These are phyloP conservation scores for Noctuana brunneofusca DNA, from an alignment of 2,888 invertebrate species.

Conservation along the genomic window DNA sequence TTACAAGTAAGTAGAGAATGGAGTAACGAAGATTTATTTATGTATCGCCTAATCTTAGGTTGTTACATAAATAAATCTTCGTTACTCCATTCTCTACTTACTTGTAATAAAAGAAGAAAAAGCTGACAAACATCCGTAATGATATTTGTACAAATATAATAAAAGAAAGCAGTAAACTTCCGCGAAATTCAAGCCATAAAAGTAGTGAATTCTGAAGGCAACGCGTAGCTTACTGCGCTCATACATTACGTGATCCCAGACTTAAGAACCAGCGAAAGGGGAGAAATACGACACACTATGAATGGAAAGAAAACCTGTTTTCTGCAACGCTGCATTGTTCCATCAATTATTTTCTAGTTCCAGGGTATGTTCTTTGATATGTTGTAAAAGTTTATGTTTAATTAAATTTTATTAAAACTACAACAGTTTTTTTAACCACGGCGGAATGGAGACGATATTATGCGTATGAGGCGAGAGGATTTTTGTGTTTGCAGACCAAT, in stretches of 20 bases:
- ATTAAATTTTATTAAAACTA: too few relatives aligned
- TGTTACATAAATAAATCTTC: too few relatives aligned
- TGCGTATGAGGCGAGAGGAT: too few relatives aligned
- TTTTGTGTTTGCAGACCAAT: too few relatives aligned
- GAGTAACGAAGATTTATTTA: too few relatives aligned
- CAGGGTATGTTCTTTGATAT: not conserved
- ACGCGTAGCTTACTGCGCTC: constrained; percentile 31
- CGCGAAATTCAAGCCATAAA: constrained; percentile 22
- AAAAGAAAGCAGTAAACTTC: constrained; percentile 23
- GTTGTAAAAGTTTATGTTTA: not conserved
- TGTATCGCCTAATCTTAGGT: too few relatives aligned
- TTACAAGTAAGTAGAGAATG: too few relatives aligned
- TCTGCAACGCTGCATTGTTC: constrained; percentile 25
- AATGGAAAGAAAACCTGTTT: constrained; percentile 26
- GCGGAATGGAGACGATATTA: too few relatives aligned
- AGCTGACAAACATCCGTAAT: not conserved
- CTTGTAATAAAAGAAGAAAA: not conserved
- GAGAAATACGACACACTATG: constrained; percentile 27
- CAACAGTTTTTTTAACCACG: too few relatives aligned
- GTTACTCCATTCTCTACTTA: too few relatives aligned
- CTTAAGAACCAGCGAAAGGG: constrained; percentile 19
- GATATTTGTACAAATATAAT: constrained; percentile 29
- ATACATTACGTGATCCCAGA: constrained; percentile 34
- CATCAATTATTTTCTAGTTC: constrained; percentile 1
- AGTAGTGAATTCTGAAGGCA: constrained; percentile 29